Evolutionary conservation across 2,888 invertebrate species (phyloP).

Genomic region (Ectropis crepuscularia): DNA sequence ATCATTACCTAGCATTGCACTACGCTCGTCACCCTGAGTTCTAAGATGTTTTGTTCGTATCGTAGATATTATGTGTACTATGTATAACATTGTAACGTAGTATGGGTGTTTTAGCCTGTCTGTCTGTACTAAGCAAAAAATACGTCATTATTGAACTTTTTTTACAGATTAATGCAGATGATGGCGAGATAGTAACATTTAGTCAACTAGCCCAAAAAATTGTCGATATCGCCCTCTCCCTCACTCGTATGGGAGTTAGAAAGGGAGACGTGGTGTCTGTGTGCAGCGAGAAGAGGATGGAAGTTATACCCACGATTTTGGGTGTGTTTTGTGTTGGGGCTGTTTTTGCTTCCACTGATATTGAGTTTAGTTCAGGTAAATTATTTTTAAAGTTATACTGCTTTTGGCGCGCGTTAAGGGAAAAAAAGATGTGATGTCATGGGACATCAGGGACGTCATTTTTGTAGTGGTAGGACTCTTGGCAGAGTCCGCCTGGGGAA

Average conservation of each 20-base stretch:
- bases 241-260: constrained; percentile 51
- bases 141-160: background rate
- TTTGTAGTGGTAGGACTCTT: too few relatives aligned
- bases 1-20: too few relatives aligned
- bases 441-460: too few relatives aligned
- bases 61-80: too few relatives aligned
- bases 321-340: constrained; percentile 49
- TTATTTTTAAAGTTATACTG: background rate
- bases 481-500: too few relatives aligned
- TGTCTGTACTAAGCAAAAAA: too few relatives aligned
- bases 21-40: too few relatives aligned
- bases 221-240: constrained; percentile 57
- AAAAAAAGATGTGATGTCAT: background rate
- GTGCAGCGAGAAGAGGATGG: constrained; percentile 49
- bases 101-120: too few relatives aligned
- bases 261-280: constrained; percentile 54
- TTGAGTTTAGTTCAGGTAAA: constrained; percentile 43
- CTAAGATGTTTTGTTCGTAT: too few relatives aligned
- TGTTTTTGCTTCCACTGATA: constrained; percentile 39
- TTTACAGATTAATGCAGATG: constrained; percentile 44
- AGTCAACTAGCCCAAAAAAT: constrained; percentile 51
- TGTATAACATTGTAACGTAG: too few relatives aligned
- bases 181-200: constrained; percentile 48
- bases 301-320: constrained; percentile 44
- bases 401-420: too few relatives aligned